These are phyloP conservation scores for Heliconius hortense DNA, from an alignment of 2,888 invertebrate species.

Conservation along the genomic window DNA sequence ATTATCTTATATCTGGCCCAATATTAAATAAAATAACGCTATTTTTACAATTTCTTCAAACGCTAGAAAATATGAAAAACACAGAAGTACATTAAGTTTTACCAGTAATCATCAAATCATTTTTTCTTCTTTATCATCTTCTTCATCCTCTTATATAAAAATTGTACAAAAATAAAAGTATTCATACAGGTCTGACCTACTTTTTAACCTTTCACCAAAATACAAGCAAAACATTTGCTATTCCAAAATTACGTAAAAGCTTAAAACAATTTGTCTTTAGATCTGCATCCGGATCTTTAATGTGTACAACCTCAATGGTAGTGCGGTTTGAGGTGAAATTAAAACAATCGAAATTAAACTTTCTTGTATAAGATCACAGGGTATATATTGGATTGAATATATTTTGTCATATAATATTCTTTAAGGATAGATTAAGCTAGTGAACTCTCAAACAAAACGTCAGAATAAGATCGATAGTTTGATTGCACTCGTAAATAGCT, in stretches of 20 bases:
- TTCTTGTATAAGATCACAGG: neutral
- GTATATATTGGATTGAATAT: neutral
- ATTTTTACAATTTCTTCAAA: too few species aligned
- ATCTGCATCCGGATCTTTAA: conserved; percentile 42
- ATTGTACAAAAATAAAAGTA: neutral
- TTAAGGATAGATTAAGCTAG: neutral
- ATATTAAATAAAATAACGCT: too few species aligned
- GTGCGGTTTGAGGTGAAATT: neutral
- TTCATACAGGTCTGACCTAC: neutral
- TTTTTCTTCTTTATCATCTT: neutral
- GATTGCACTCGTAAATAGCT: conserved; percentile 16
- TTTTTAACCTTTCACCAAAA: conserved; percentile 23
- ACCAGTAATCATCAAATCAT: neutral
- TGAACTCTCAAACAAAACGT: conserved; percentile 16
- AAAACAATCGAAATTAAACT: neutral
- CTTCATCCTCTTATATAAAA: neutral
- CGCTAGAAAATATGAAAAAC: too few species aligned
- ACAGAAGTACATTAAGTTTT: neutral
- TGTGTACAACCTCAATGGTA: conserved; percentile 30
- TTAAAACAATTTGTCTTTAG: conserved; percentile 47
- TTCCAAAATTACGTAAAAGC: conserved; percentile 37
- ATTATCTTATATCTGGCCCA: too few species aligned
- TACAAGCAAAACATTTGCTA: neutral
- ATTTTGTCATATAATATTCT: conserved; percentile 7
- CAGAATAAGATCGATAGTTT: conserved; percentile 17